phyloP scores from a whole-genome alignment of 2,797 vertebrate genomes.

The Chloroceryle amazona region DNA sequence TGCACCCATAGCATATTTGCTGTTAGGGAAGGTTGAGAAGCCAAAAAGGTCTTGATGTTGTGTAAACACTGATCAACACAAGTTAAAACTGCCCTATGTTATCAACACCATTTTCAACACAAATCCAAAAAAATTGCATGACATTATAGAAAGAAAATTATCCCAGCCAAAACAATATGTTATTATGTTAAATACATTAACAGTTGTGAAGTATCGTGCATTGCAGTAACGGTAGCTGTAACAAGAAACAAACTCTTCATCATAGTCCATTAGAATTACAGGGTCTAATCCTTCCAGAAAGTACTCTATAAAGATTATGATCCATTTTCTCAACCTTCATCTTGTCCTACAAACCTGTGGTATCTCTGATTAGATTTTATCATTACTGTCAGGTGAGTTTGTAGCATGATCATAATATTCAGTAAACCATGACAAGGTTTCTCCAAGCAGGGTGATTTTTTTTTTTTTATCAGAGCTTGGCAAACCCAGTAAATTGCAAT shows the following conservation, averaged over 20 bases:
- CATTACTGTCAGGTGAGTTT: background rate
- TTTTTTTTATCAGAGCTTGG: background rate
- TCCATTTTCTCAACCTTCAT: background rate
- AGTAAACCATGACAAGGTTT: background rate
- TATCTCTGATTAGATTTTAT: background rate
- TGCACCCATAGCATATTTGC: rapidly evolving
- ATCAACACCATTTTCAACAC: background rate
- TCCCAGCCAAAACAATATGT: background rate
- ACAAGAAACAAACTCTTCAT: background rate
- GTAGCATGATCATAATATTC: background rate
- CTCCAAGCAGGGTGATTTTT: background rate
- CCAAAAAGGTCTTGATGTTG: background rate
- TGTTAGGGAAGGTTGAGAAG: background rate
- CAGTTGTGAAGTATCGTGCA: background rate
- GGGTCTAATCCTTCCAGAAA: background rate
- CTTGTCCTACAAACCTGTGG: background rate
- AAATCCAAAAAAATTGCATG: background rate
- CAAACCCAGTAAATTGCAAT: background rate
- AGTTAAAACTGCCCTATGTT: background rate
- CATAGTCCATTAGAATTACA: background rate
- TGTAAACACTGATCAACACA: background rate
- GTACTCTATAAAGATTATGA: background rate
- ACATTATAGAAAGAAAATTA: background rate
- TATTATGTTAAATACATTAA: background rate
- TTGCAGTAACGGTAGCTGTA: background rate